Percentiles rank a stretch among this genome's conserved stretches.
Evolutionary conservation across 2,797 vertebrate species (phyloP).

Genomic region (Mormyrops boulengeri): DNA sequence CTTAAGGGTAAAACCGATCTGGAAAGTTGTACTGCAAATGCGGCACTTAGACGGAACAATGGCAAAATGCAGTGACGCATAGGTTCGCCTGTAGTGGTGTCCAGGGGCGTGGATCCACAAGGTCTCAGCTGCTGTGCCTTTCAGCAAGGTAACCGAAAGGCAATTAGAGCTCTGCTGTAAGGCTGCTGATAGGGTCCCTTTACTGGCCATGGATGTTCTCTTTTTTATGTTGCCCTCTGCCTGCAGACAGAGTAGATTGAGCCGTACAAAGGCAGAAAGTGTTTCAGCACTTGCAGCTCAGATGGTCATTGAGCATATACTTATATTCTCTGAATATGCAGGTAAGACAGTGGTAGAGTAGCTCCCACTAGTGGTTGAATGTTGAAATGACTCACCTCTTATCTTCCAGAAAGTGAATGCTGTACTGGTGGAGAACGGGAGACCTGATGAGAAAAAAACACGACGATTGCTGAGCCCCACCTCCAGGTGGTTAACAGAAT

Average conservation of each 20-base stretch:
- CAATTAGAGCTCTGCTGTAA: neutral
- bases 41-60: neutral
- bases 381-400: neutral
- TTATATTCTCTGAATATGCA: neutral
- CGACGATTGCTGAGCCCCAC: neutral
- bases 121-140: neutral
- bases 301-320: neutral
- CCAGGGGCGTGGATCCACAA: neutral
- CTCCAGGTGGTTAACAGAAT: neutral
- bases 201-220: neutral
- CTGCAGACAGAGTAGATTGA: neutral
- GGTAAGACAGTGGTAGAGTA: neutral
- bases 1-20: neutral
- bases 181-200: neutral
- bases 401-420: neutral
- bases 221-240: neutral
- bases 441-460: neutral
- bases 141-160: neutral
- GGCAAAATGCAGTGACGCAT: neutral
- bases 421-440: neutral
- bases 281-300: neutral
- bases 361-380: neutral
- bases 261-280: neutral
- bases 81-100: neutral
- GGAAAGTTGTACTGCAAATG: neutral